Percentiles rank a stretch among this genome's conserved stretches.
phyloP scores from a whole-genome alignment of 1,140 invertebrate species.

The Drosophila kepulauana region DNA sequence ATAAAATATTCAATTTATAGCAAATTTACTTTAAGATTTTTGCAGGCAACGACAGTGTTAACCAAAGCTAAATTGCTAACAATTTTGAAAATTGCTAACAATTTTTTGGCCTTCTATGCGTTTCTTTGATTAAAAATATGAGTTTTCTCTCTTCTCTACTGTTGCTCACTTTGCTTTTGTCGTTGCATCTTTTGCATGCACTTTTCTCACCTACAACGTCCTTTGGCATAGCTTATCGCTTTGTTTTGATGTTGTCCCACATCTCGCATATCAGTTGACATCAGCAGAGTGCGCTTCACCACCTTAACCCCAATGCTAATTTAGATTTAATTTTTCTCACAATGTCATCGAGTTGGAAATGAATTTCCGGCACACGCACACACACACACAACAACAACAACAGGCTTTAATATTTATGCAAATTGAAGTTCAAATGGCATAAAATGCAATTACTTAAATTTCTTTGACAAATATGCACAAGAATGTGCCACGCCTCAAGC shows the following conservation, averaged over 20 bases:
- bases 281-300: not conserved
- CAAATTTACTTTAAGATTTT: too few species aligned
- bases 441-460: slow-evolving; percentile 74
- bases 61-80: too few species aligned
- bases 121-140: too few species aligned
- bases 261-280: not conserved
- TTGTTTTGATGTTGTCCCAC: slow-evolving; percentile 5
- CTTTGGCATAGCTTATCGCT: slow-evolving; percentile 8
- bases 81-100: too few species aligned
- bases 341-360: slow-evolving; percentile 38
- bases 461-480: slow-evolving; percentile 75
- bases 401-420: slow-evolving; percentile 41
- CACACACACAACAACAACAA: not conserved
- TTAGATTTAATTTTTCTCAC: slow-evolving; percentile 12
- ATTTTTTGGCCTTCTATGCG: too few species aligned
- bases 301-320: not conserved
- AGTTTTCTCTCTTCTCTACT: not conserved
- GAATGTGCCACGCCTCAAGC: not conserved
- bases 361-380: slow-evolving; percentile 31
- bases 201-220: not conserved
- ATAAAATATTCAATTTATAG: too few species aligned
- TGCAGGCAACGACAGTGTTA: too few species aligned
- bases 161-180: not conserved
- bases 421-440: slow-evolving; percentile 51
- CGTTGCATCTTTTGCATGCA: not conserved